Evolutionary conservation across 2,888 invertebrate genomes (phyloP).

Genomic region (Diloba caeruleocephala): DNA sequence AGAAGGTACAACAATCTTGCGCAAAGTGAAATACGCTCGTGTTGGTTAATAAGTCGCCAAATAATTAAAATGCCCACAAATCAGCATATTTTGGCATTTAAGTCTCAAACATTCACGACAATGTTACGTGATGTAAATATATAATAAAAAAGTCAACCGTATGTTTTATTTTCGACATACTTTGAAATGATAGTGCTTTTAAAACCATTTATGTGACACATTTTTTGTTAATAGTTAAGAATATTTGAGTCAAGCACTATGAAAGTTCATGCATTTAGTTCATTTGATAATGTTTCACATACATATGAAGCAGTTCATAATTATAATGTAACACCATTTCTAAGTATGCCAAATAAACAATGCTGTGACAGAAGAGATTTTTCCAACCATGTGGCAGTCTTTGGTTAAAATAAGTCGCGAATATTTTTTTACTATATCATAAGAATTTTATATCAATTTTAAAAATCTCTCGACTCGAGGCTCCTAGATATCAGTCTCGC

Average conservation of each 20-base stretch:
- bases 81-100: neutral
- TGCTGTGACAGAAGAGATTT: constrained; percentile 27
- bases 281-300: constrained; percentile 17
- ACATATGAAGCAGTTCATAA: constrained; percentile 1
- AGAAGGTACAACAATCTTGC: neutral
- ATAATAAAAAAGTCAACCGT: neutral
- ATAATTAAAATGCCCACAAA: neutral
- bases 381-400: constrained; percentile 61
- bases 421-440: constrained; percentile 45
- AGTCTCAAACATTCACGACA: constrained; percentile 9
- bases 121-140: constrained; percentile 7
- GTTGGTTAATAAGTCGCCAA: neutral
- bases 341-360: constrained; percentile 13
- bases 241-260: constrained; percentile 21
- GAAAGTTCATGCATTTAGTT: constrained; percentile 30
- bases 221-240: constrained; percentile 14
- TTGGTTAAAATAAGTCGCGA: constrained; percentile 66
- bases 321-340: constrained; percentile 16
- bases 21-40: neutral
- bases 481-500: constrained; percentile 73
- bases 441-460: constrained; percentile 46
- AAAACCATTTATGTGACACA: neutral
- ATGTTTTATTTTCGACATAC: constrained; percentile 14
- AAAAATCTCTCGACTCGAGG: constrained; percentile 60
- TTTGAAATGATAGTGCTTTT: constrained; percentile 19